These are phyloP conservation scores for Patella caerulea DNA, from an alignment of 2,888 invertebrate genomes.

Conservation along the genomic window DNA sequence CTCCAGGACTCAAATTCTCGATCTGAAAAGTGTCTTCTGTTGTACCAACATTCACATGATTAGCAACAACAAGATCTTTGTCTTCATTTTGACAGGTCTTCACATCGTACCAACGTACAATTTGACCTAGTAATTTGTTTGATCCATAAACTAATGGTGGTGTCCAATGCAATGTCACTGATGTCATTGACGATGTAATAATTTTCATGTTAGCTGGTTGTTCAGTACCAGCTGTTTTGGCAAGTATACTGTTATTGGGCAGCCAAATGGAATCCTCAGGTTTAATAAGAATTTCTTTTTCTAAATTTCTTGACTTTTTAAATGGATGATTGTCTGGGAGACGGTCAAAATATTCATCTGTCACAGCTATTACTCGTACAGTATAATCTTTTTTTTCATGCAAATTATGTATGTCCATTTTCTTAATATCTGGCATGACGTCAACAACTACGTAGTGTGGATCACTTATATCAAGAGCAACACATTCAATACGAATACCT, in stretches of 20 bases:
- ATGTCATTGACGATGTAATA: conserved; percentile 55
- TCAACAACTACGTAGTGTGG: conserved; percentile 59
- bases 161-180: conserved; percentile 66
- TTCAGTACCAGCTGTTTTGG: conserved; percentile 70
- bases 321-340: conserved; percentile 64
- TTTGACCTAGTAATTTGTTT: conserved; percentile 66
- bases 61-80: conserved; percentile 62
- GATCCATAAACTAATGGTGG: conserved; percentile 69
- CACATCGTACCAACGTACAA: conserved; percentile 69
- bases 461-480: conserved; percentile 57
- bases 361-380: conserved; percentile 68
- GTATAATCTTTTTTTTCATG: conserved; percentile 69
- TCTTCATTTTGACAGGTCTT: conserved; percentile 49
- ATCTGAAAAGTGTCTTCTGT: conserved; percentile 61
- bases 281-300: conserved; percentile 55
- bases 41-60: conserved; percentile 62
- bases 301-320: conserved; percentile 58
- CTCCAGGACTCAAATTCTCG: conserved; percentile 65
- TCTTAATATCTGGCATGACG: conserved; percentile 64
- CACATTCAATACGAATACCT: conserved; percentile 69
- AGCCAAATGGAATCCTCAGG: conserved; percentile 68
- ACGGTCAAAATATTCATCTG: conserved; percentile 70
- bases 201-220: conserved; percentile 62
- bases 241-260: conserved; percentile 64
- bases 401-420: conserved; percentile 60